Conservation (phyloP, 2,888 invertebrate genomes). For the Lysandra coridon region DNA sequence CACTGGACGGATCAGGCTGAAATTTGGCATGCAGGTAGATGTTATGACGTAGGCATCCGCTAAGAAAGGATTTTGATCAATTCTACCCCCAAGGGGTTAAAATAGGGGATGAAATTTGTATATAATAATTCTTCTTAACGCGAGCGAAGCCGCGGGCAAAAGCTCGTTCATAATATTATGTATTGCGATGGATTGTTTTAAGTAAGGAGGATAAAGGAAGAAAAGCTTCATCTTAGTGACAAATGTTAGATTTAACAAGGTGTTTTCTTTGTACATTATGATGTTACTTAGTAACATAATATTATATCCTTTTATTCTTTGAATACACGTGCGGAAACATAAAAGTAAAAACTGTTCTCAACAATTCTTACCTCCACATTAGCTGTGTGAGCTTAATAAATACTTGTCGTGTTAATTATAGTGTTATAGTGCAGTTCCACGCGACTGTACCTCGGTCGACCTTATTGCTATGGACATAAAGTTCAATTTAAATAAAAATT, state of each 20-base stretch:
- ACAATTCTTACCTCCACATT: neutral
- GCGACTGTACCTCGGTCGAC: conserved; percentile 6
- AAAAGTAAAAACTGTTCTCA: neutral
- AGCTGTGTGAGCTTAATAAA: conserved; percentile 23
- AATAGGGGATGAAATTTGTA: no score
- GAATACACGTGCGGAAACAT: neutral
- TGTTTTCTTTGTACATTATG: neutral
- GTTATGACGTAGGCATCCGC: no score
- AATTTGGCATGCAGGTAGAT: no score
- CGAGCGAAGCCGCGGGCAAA: no score
- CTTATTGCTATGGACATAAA: neutral
- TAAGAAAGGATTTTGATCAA: no score
- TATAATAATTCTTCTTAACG: no score
- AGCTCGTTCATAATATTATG: no score
- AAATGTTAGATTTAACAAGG: neutral
- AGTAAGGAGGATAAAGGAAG: no score
- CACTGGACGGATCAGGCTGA: no score
- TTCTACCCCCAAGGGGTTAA: no score
- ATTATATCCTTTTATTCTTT: neutral
- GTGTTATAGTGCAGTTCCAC: conserved; percentile 17
- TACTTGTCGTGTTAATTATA: conserved; percentile 27
- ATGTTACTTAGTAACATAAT: neutral
- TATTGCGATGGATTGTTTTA: no score
- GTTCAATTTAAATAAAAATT: neutral
- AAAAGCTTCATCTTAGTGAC: neutral